These are phyloP conservation scores for Acanthosepion lycidas DNA, from an alignment of 2,888 invertebrate genomes.

Conservation along the genomic window DNA sequence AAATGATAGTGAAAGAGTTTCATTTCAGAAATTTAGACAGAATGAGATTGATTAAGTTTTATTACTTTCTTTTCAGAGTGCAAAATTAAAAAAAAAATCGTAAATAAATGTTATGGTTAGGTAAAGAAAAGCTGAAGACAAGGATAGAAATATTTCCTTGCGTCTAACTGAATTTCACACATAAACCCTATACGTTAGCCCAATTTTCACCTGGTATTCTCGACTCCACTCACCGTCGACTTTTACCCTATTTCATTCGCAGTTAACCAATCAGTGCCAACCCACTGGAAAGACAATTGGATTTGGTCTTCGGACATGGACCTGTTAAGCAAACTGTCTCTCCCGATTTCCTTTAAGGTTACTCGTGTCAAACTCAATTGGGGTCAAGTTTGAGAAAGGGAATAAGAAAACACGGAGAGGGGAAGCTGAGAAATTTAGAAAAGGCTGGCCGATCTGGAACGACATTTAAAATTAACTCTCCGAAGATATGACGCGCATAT, in stretches of 20 bases:
- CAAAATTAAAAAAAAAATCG: too few relatives aligned
- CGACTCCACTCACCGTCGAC: too few relatives aligned
- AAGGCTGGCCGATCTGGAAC: neutral
- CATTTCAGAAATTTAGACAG: too few relatives aligned
- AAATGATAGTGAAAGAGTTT: too few relatives aligned
- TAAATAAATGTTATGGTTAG: too few relatives aligned
- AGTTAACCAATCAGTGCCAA: neutral
- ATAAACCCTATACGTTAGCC: neutral
- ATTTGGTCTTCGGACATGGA: neutral
- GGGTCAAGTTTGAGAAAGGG: neutral
- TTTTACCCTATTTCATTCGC: neutral
- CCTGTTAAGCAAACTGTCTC: neutral
- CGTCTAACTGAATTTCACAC: neutral
- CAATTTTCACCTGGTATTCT: neutral
- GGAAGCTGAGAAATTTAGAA: neutral
- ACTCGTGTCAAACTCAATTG: neutral
- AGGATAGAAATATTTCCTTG: neutral
- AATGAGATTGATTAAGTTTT: too few relatives aligned
- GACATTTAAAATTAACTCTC: neutral
- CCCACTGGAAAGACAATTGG: neutral
- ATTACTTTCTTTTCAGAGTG: too few relatives aligned
- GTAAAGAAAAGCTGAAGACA: neutral
- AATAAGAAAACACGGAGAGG: neutral
- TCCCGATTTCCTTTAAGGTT: neutral
- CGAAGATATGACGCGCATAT: neutral